Base-by-base conservation (phyloP, 2,113 vertebrate species). In the Stictonetta naevosa region DNA sequence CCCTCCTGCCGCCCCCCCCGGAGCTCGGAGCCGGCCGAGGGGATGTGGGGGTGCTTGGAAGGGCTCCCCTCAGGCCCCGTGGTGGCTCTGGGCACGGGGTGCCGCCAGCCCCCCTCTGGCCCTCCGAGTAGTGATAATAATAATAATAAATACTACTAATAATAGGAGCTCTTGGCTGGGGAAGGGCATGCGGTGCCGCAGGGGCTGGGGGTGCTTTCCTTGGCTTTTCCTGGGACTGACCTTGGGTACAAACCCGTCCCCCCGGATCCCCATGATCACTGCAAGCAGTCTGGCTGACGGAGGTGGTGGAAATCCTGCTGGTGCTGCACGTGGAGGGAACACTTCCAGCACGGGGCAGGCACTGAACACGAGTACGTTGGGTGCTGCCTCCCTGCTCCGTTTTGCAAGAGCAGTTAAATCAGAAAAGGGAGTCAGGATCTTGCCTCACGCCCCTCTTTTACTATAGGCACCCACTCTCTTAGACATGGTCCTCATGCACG, bases 161-260 rank as follows among this genome's bases (percentile, higher is more conserved):
- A 23, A 50, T 46, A 72, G 50, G 53, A 73, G 38, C 50, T 73
- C 3, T 6, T 2, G 11, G 26, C 26, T 53, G 69, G 81, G 73
- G 34, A 48, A 38, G 19, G 6, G 63, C 72, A 8, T 0, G 8
- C 28, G 28, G 33, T 3, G 48, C 20, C 0, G 1, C 53, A 33
- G 34, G 26, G 20, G 46, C 46, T 14, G 7, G n/a, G 17, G n/a
- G 19, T 0, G 0, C 33, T 50, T 52, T 28, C 23, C 44, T 13
- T 5, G 1, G 40, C 28, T 76, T 46, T 33, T 56, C 20, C 8
- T 42, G 76, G 56, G 38, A 23, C 33, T n/a, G 28, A 40, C 59
- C 8, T 22, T 12, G 0, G 2, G 8, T 8, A 8, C 0, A 0
- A 44, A 52, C 48, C 33, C 2, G 0, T 21, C 10, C 15, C 10